phyloP scores from a whole-genome alignment of 2,888 invertebrate genomes.

The Hirtodrosophila alboralis region DNA sequence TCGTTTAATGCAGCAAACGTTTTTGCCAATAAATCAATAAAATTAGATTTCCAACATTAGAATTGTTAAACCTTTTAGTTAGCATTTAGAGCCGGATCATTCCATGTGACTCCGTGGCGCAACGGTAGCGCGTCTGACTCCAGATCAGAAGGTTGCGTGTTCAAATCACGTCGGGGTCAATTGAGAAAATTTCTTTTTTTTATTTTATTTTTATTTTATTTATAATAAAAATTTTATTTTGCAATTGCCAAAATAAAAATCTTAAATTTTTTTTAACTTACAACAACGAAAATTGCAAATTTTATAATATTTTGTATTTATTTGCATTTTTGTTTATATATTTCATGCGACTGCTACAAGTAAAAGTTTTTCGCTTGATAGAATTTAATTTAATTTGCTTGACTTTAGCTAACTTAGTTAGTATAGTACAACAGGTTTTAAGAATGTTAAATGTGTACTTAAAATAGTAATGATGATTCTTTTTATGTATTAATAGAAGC shows the following conservation, averaged over 20 bases:
- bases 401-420: too few species aligned
- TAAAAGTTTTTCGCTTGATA: too few species aligned
- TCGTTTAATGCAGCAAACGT: constrained; percentile 3
- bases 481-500: too few species aligned
- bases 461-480: too few species aligned
- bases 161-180: constrained; percentile 62
- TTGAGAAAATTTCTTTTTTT: background rate
- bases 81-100: constrained; percentile 24
- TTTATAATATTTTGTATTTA: too few species aligned
- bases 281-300: too few species aligned
- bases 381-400: too few species aligned
- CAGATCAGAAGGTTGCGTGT: constrained; percentile 63
- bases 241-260: background rate
- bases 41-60: constrained; percentile 36
- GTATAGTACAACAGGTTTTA: too few species aligned
- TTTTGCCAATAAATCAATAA: constrained; percentile 50
- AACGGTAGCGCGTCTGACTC: constrained; percentile 63
- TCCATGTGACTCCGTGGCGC: constrained; percentile 56
- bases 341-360: too few species aligned
- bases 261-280: background rate
- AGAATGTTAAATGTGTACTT: too few species aligned
- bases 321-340: too few species aligned
- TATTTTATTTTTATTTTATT: constrained; percentile 4
- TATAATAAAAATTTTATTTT: too few species aligned
- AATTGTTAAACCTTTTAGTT: constrained; percentile 3